A percentile compares a stretch with the other conserved stretches of the same genome.
Evolutionary conservation across 2,888 invertebrate species (phyloP).

Genomic region (Erebia palarica): DNA sequence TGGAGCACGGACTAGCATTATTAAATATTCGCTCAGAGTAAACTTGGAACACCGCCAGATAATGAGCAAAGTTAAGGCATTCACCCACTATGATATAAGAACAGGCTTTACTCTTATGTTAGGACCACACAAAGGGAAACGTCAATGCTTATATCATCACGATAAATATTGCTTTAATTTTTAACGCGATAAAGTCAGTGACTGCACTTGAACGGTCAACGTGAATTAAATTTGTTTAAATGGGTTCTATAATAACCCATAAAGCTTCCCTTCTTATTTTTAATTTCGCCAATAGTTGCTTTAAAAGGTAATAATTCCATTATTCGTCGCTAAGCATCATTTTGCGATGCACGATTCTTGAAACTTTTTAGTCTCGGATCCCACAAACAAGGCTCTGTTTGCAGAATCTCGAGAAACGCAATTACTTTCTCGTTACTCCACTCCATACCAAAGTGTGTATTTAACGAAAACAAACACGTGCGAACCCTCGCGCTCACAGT

Average conservation of each 20-base stretch:
- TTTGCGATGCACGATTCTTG: conserved; percentile 27
- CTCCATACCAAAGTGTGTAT: conserved; percentile 19
- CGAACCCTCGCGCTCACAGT: conserved; percentile 22
- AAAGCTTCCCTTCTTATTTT: too few relatives aligned
- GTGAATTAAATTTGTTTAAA: too few relatives aligned
- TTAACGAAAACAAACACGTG: not conserved
- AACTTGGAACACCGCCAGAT: conserved; percentile 42
- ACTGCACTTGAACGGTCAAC: too few relatives aligned
- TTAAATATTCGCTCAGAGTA: conserved; percentile 42
- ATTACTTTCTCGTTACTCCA: conserved; percentile 24
- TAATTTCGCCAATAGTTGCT: conserved; percentile 9
- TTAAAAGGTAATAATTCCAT: conserved; percentile 17
- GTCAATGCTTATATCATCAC: too few relatives aligned
- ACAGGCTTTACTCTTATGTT: not conserved
- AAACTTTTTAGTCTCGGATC: conserved; percentile 26
- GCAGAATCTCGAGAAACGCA: conserved; percentile 25
- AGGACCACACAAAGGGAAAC: too few relatives aligned
- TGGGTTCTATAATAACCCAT: too few relatives aligned
- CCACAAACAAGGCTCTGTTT: conserved; percentile 34
- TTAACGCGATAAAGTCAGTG: too few relatives aligned
- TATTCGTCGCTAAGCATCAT: conserved; percentile 31
- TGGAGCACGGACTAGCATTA: conserved; percentile 40
- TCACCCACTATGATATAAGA: not conserved
- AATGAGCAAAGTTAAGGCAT: conserved; percentile 35
- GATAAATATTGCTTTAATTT: too few relatives aligned